These are phyloP conservation scores for Tipula confusa DNA, from an alignment of 2,888 invertebrate genomes.

Conservation along the genomic window DNA sequence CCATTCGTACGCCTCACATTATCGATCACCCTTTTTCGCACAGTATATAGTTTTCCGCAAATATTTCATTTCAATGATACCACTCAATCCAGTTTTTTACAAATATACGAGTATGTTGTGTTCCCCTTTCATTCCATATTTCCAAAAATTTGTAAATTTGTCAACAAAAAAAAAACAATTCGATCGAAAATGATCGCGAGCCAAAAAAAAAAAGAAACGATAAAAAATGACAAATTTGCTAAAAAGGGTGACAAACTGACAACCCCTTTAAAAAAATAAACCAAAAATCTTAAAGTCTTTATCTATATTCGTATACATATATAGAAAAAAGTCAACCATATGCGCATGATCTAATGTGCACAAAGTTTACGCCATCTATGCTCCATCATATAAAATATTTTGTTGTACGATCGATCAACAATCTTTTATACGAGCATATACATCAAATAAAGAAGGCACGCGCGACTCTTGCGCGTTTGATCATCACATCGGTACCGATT, in stretches of 20 bases:
- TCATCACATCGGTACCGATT: neutral
- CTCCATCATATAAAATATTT: neutral
- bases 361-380: neutral
- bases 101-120: too few species aligned
- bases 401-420: neutral
- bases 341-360: neutral
- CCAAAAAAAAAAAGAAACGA: neutral
- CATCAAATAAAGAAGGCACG: neutral
- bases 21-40: neutral
- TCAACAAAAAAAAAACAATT: neutral
- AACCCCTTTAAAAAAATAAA: neutral
- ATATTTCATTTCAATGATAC: neutral
- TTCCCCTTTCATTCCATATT: neutral
- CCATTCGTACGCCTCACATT: neutral
- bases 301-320: neutral
- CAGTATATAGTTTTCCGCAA: neutral
- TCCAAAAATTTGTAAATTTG: neutral
- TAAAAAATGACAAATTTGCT: neutral
- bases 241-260: neutral
- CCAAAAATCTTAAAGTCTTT: neutral
- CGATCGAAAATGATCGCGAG: neutral
- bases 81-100: constrained; percentile 3
- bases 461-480: neutral
- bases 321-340: neutral
- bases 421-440: neutral